Evolutionary conservation across 2,113 vertebrate species (phyloP), one percentile per base, ranked within the genome.

Genomic region (Eolophus roseicapilla): DNA sequence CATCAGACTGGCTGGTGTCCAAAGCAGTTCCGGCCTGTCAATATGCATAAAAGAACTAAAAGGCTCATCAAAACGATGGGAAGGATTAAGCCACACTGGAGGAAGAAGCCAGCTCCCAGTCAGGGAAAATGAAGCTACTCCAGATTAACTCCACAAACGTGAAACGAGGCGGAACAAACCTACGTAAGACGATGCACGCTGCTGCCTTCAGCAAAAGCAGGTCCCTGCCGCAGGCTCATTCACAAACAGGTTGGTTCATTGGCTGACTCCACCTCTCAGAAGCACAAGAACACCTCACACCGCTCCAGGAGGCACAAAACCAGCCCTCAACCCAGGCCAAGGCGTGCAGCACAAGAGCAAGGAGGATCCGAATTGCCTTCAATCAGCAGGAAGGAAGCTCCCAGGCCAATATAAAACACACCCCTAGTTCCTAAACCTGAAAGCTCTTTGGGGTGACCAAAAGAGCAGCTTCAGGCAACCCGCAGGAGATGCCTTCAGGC

Each of bases 101-200:
- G 64, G 41, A 88, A 86, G 71, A 12, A 20, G 64, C 25, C 68
- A 69, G 71, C 73, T 84, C 81, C 91, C 63, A 44, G 77, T 52
- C 83, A 59, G 77, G 90, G 88, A 75, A 95, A 96, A 93, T 9
- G 77, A 78, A 33, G 46, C 47, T 85, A 70, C 94, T 91, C 74
- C 31, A 7, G 82, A 78, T 63, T 24, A 55, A 43, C 50, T 44
- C 49, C 73, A 57, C 46, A 53, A 57, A 52, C 2, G 59, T 2
- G n/a, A 62, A 75, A 63, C 59, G n/a, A 47, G 8, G 5, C 8
- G 17, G 46, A 90, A 57, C 53, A 33, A 3, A 39, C 20, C 29
- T 4, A 8, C 0, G 5, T 5, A 27, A 69, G 64, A 41, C 7
- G 86, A 44, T 41, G 53, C 75, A 65, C 4, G 7, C 20, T 35